phyloP scores from a whole-genome alignment of 2,797 vertebrate species.

The Epinephelus awoara region DNA sequence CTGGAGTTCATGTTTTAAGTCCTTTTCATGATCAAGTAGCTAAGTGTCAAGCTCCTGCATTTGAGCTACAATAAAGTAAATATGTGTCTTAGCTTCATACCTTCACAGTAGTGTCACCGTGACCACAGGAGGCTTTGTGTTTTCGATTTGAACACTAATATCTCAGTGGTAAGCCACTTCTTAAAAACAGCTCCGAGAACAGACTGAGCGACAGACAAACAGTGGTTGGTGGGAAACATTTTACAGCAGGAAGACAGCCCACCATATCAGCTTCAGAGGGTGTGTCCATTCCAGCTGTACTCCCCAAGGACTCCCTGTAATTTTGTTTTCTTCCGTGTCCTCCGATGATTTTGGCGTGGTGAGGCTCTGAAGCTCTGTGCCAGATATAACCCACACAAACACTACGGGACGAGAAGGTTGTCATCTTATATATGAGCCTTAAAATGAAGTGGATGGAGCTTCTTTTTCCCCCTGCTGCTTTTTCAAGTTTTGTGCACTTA shows the following conservation, averaged over 20 bases:
- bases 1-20: not conserved
- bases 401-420: not conserved
- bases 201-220: constrained; percentile 27
- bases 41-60: not conserved
- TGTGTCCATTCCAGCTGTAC: constrained; percentile 78
- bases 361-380: constrained; percentile 31
- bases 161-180: not conserved
- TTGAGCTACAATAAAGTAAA: too few species aligned
- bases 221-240: constrained; percentile 21
- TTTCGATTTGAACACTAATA: not conserved
- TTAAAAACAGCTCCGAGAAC: not conserved
- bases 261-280: constrained; percentile 73
- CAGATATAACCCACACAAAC: constrained; percentile 25
- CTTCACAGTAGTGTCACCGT: rapidly evolving
- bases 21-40: not conserved
- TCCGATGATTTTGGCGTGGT: constrained; percentile 27
- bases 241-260: constrained; percentile 57
- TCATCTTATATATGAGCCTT: constrained; percentile 3
- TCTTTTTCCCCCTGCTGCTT: not conserved
- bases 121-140: not conserved
- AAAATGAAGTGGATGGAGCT: not conserved
- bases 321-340: constrained; percentile 72
- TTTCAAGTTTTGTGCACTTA: not conserved
- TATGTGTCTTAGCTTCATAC: not conserved
- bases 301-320: constrained; percentile 80